A percentile compares a stretch with the other conserved stretches of the same genome.
Conservation (phyloP, 2,797 vertebrate species). For the Scarus forsteni region DNA sequence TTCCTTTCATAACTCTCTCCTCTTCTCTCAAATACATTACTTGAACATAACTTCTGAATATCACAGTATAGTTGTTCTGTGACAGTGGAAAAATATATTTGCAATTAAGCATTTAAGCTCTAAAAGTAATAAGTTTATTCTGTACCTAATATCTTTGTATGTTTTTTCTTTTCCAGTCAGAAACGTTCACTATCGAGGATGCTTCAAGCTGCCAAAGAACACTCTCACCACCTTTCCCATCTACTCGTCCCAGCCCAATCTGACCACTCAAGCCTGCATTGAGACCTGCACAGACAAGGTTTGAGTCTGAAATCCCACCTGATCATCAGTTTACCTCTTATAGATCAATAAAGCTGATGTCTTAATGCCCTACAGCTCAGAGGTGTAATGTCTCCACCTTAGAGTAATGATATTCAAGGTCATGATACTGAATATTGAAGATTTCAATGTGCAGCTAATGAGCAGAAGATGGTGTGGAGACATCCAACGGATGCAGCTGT, state of each 20-base stretch:
- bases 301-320: constrained; percentile 53
- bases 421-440: constrained; percentile 44
- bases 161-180: constrained; percentile 78
- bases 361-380: constrained; percentile 3
- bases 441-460: constrained; percentile 60
- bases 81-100: not conserved
- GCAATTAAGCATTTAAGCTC: too few relatives aligned
- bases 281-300: constrained; percentile 96
- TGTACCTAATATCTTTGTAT: not conserved
- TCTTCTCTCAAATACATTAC: too few relatives aligned
- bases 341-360: not conserved
- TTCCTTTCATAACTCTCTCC: too few relatives aligned
- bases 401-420: constrained; percentile 30
- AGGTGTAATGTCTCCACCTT: constrained; percentile 27
- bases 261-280: constrained; percentile 91
- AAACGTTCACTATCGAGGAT: constrained; percentile 92
- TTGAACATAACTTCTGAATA: too few relatives aligned
- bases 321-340: constrained; percentile 19
- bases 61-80: too few relatives aligned
- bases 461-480: constrained; percentile 45
- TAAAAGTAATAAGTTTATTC: too few relatives aligned
- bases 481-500: constrained; percentile 43
- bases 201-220: constrained; percentile 89
- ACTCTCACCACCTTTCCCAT: constrained; percentile 85
- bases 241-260: constrained; percentile 86